Percentiles rank a stretch among this genome's conserved stretches.
phyloP scores from a whole-genome alignment of 2,888 invertebrate genomes.

The Pilophorus perplexus region DNA sequence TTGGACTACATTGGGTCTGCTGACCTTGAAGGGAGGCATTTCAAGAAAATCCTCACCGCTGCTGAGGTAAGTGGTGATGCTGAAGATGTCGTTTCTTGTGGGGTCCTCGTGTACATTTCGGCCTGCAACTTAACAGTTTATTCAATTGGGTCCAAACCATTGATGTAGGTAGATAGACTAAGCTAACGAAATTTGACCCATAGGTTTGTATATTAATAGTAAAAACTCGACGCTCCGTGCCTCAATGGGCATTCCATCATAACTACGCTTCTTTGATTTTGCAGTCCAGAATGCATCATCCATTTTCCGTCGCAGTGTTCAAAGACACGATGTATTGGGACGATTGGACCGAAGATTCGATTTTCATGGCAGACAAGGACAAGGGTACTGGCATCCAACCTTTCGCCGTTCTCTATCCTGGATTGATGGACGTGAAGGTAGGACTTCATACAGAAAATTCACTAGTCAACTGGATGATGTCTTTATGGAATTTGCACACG shows the following conservation, averaged over 20 bases:
- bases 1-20: constrained; percentile 77
- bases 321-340: constrained; percentile 88
- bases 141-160: no score
- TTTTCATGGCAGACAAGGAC: constrained; percentile 77
- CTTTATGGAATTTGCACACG: background rate
- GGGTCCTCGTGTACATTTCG: no score
- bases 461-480: background rate
- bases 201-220: no score
- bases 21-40: constrained; percentile 66
- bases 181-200: no score
- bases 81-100: background rate
- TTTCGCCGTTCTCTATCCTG: constrained; percentile 63
- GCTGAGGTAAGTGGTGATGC: background rate
- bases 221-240: no score
- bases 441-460: constrained; percentile 33
- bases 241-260: no score
- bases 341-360: constrained; percentile 78
- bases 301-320: constrained; percentile 80
- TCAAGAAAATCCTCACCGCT: constrained; percentile 62
- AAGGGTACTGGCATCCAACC: constrained; percentile 63
- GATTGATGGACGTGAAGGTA: constrained; percentile 77
- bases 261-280: no score
- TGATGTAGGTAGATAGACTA: no score
- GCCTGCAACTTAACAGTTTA: no score
- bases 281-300: constrained; percentile 68